phyloP scores from a whole-genome alignment of 2,888 invertebrate species.

The Xestia rhomboidea region DNA sequence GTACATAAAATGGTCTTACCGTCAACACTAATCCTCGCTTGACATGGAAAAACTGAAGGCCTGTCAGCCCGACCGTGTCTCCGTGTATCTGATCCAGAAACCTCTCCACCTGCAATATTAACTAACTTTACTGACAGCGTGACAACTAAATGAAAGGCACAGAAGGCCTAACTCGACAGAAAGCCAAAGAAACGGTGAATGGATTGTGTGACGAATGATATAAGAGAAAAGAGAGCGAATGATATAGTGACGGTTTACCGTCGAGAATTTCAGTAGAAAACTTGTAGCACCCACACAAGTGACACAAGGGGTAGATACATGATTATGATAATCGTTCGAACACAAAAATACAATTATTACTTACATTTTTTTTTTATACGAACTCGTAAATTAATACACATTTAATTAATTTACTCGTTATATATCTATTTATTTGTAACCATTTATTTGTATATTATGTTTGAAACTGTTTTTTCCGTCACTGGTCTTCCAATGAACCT shows the following conservation, averaged over 20 bases:
- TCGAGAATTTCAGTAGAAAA: not conserved
- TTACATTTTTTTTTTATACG: too few species aligned
- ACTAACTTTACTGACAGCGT: not conserved
- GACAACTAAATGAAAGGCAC: not conserved
- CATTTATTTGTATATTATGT: too few species aligned
- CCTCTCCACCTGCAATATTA: conserved; percentile 88
- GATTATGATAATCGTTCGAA: too few species aligned
- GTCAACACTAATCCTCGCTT: conserved; percentile 90
- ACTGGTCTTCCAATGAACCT: too few species aligned
- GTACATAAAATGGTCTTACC: conserved; percentile 76
- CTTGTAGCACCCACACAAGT: not conserved
- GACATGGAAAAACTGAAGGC: conserved; percentile 90
- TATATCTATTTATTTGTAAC: too few species aligned
- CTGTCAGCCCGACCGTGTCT: conserved; percentile 89
- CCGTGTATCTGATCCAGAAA: conserved; percentile 91
- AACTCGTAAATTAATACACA: too few species aligned
- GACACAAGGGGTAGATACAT: not conserved
- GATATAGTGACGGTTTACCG: not conserved
- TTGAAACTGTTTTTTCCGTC: too few species aligned
- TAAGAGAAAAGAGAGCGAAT: not conserved
- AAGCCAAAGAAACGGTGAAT: not conserved
- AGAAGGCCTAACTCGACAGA: not conserved
- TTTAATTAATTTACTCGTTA: too few species aligned
- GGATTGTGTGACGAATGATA: not conserved
- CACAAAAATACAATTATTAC: too few species aligned